Evolutionary conservation across 2,888 invertebrate species (phyloP).

Genomic region (Barypeithes pellucidus): DNA sequence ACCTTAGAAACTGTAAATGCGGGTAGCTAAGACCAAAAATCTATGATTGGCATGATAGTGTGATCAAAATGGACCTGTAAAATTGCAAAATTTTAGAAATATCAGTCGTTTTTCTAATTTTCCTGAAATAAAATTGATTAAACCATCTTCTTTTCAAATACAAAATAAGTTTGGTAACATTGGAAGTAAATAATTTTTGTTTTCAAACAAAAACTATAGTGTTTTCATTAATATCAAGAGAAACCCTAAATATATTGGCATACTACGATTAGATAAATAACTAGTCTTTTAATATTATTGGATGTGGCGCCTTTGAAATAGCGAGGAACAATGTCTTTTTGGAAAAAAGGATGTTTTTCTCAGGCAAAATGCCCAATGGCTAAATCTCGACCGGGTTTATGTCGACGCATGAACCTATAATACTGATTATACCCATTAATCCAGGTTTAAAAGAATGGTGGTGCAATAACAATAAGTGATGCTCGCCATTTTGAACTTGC

Average conservation of each 20-base stretch:
- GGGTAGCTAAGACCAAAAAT: no score
- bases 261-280: conserved; percentile 37
- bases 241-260: conserved; percentile 7
- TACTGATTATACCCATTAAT: conserved; percentile 58
- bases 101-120: no score
- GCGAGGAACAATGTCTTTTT: conserved; percentile 38
- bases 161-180: background rate
- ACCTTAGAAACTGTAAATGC: no score
- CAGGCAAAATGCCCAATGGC: conserved; percentile 49
- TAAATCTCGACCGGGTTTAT: conserved; percentile 56
- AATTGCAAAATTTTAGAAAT: no score
- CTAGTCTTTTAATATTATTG: conserved; percentile 39
- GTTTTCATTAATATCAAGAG: conserved; percentile 1
- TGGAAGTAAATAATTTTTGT: background rate
- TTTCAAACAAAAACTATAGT: background rate
- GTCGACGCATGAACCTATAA: conserved; percentile 51
- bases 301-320: conserved; percentile 41
- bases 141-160: no score
- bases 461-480: conserved; percentile 58
- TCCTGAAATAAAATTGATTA: no score
- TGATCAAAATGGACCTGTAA: no score
- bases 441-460: conserved; percentile 39
- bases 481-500: conserved; percentile 52
- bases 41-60: no score
- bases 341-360: conserved; percentile 26